phyloP scores from a whole-genome alignment of 2,888 invertebrate species.

The Sclerodermus sp. region DNA sequence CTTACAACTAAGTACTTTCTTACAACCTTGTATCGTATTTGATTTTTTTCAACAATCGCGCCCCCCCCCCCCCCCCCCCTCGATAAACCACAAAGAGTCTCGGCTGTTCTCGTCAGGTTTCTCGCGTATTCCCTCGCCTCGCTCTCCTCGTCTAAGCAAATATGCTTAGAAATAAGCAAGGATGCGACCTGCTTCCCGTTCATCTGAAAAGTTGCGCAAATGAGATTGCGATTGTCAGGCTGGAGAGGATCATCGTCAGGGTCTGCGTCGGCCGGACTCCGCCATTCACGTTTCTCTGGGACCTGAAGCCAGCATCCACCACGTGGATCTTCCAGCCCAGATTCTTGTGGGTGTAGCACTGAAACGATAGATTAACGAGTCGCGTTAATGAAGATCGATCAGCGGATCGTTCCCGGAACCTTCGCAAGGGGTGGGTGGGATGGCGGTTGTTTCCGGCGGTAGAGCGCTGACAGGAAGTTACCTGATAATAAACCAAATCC shows the following conservation, averaged over 20 bases:
- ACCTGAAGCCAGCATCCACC: slow-evolving; percentile 68
- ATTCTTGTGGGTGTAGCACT: slow-evolving; percentile 93
- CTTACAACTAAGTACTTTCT: slow-evolving; percentile 54
- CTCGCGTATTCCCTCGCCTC: too few species aligned
- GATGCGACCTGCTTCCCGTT: slow-evolving; percentile 9
- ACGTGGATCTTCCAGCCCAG: slow-evolving; percentile 93
- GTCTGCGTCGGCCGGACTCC: slow-evolving; percentile 10
- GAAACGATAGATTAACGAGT: too few species aligned
- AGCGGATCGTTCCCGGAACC: too few species aligned
- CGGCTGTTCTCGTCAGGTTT: too few species aligned
- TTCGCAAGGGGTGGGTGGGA: too few species aligned
- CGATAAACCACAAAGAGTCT: too few species aligned
- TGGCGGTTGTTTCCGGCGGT: too few species aligned
- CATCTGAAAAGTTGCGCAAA: slow-evolving; percentile 12
- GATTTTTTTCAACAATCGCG: too few species aligned
- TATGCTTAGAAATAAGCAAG: too few species aligned
- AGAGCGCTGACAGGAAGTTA: slow-evolving; percentile 73
- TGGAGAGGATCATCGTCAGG: slow-evolving; percentile 25
- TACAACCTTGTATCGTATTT: slow-evolving; percentile 55
- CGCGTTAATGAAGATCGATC: too few species aligned
- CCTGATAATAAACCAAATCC: slow-evolving; percentile 86
- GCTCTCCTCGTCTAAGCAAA: too few species aligned
- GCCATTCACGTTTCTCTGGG: slow-evolving; percentile 45
- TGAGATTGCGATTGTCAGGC: slow-evolving; percentile 8
- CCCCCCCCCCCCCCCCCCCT: too few species aligned